Base-by-base conservation (phyloP, 2,113 vertebrate species). In the Onychostruthus taczanowskii region DNA sequence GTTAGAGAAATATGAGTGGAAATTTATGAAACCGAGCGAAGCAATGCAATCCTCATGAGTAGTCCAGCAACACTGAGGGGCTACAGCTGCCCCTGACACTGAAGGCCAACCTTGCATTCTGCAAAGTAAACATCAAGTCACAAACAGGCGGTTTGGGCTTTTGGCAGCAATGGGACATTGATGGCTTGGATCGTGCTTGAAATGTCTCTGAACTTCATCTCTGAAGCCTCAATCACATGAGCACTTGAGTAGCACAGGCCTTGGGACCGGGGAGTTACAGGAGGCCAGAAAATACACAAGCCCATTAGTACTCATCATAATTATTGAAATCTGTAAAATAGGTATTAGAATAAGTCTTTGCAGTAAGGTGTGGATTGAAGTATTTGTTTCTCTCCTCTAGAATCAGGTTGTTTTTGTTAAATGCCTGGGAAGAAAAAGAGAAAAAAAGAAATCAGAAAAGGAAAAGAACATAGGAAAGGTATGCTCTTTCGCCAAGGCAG, bases 351-450 rank as follows among this genome's bases (percentile, higher is more conserved):
- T 99, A 99, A 86, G 99, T 99, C 98, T 99, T 99, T 97, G 98
- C 98, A 58, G 98, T 98, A 76, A 99, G 99, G 95, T 99, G 99
- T 14, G 99, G 99, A 96, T 99, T 99, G 98, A 99, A 99, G 97
- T 99, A 99, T 91, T 99, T 99, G 97, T 99, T 99, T 97, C 99
- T 98, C 97, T 99, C 99, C 96, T 99, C 99, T 96, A 99, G 97
- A 95, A 99, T 99, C 98, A 99, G 97, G 98, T 99, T 99, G 98
- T 99, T 99, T 98, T 99, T 99, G 98, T 99, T 99, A 98, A 99
- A 99, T 94, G 99, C 99, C 99, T 99, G 55, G 7, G 23, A 49
- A 14, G 6, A 20, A 18, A 59, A 31, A n/a, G 17, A 46, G 88
- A 96, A 97, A 84, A 41, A 67, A 41, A 44, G 18, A 91, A 11